Evolutionary conservation across 1,140 invertebrate species (phyloP), one percentile per base, ranked within the genome.

Genomic region (Bombus polaris): DNA sequence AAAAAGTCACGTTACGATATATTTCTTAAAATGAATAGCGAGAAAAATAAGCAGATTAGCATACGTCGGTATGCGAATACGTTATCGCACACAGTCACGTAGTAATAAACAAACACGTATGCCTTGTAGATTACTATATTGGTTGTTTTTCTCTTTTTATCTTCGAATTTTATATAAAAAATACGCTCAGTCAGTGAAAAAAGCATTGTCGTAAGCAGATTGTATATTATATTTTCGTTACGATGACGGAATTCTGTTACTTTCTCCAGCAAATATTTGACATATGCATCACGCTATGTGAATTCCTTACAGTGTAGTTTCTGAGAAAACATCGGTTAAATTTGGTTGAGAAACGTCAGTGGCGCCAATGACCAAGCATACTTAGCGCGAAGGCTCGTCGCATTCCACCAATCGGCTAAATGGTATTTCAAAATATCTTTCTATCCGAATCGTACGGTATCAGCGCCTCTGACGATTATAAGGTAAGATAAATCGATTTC

Each of bases 341-440:
- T 79, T 53, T 76, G 28, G 25, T 47, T 37, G 68, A 70, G 82
- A 66, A 78, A 81, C 47, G 25, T 86, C 65, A 80, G 65, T 87
- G 84, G 83, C 87, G 72, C 89, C 87, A 85, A 83, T 89, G 83
- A 84, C 81, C 76, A 81, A 57, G 59, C 47, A 89, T 78, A 53
- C 47, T 53, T 53, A 91, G 91, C 86, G 82, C 71, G 89, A 93
- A 93, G 93, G 93, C 93, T 93, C 93, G 92, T 77, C 93, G 53
- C 57, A 47, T 37, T 70, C 74, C 72, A 79, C 93, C 93, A 94
- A 94, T 93, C 87, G 22, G 53, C 74, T 71, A n/a, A 47, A n/a
- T 18, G 28, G 32, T 44, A 77, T 70, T 81, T 18, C 39, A 79
- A 59, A 91, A 81, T 82, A 70, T 66, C 70, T 90, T 88, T 86